Evolutionary conservation across 2,113 vertebrate genomes (phyloP).

Genomic region (Echinops telfairi): DNA sequence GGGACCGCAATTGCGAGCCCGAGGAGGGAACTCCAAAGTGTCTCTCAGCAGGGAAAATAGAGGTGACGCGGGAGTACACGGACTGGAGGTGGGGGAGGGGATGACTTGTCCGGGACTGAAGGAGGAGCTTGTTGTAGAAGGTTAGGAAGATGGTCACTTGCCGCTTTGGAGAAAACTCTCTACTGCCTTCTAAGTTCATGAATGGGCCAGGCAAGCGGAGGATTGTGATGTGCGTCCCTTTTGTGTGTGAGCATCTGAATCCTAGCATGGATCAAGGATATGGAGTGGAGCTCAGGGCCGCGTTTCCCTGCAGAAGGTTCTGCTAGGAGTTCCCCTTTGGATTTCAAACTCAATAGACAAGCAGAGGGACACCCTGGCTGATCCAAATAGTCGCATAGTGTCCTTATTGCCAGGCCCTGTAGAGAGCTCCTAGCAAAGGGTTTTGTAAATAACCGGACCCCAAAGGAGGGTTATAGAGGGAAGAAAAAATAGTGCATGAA

Average conservation of each 20-base stretch:
- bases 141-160: conserved; percentile 53
- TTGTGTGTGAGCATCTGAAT: conserved; percentile 57
- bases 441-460: conserved; percentile 43
- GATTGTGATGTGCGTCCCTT: conserved; percentile 63
- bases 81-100: conserved; percentile 68
- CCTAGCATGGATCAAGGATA: too few relatives aligned
- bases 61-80: conserved; percentile 77
- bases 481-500: neutral
- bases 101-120: neutral
- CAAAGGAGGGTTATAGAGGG: neutral
- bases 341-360: conserved; percentile 27
- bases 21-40: conserved; percentile 60
- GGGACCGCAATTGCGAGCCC: conserved; percentile 3
- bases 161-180: conserved; percentile 41
- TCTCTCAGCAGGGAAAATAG: conserved; percentile 71
- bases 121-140: conserved; percentile 15
- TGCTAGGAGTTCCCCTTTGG: neutral
- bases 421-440: neutral
- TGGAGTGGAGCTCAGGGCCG: too few relatives aligned
- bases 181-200: conserved; percentile 71
- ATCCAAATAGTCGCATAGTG: neutral
- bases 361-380: neutral
- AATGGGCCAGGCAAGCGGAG: conserved; percentile 53
- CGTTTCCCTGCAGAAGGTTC: neutral
- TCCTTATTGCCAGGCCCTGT: conserved; percentile 26